Conservation (phyloP, 2,888 invertebrate genomes). For the Odontocolon sp. region DNA sequence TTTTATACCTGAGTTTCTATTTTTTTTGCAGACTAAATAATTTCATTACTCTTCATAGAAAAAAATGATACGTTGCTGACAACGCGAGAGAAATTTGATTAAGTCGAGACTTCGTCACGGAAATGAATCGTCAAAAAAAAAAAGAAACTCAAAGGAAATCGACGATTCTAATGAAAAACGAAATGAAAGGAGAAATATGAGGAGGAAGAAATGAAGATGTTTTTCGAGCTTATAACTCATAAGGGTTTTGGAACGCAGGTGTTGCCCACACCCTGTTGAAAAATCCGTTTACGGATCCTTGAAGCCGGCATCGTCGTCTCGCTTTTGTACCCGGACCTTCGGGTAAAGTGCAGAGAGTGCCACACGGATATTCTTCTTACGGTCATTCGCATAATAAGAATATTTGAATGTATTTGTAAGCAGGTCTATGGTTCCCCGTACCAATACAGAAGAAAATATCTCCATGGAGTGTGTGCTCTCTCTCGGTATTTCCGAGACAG, state of each 20-base stretch:
- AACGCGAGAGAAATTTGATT: not conserved
- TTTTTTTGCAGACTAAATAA: too few relatives aligned
- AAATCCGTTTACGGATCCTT: slow-evolving; percentile 47
- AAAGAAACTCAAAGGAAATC: not conserved
- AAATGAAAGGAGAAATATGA: not conserved
- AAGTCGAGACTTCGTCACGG: not conserved
- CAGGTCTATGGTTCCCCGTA: slow-evolving; percentile 58
- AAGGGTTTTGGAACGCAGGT: slow-evolving; percentile 51
- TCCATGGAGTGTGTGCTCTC: slow-evolving; percentile 17
- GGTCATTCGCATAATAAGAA: not conserved
- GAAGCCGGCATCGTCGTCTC: not conserved
- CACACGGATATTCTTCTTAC: slow-evolving; percentile 23
- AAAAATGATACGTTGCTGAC: not conserved
- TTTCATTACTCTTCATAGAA: not conserved
- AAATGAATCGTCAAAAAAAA: not conserved
- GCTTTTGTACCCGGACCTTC: slow-evolving; percentile 45
- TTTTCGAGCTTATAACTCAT: slow-evolving; percentile 21
- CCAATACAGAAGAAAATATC: slow-evolving; percentile 6
- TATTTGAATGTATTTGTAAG: slow-evolving; percentile 13
- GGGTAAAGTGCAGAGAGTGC: slow-evolving; percentile 49
- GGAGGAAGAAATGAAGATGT: slow-evolving; percentile 41
- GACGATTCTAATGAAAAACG: not conserved
- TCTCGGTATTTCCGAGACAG: slow-evolving; percentile 62
- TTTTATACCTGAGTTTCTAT: too few relatives aligned
- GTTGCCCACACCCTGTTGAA: slow-evolving; percentile 22